A percentile compares a stretch with the other conserved stretches of the same genome.
phyloP scores from a whole-genome alignment of 1,140 invertebrate species.

The Temnothorax nylanderi region DNA sequence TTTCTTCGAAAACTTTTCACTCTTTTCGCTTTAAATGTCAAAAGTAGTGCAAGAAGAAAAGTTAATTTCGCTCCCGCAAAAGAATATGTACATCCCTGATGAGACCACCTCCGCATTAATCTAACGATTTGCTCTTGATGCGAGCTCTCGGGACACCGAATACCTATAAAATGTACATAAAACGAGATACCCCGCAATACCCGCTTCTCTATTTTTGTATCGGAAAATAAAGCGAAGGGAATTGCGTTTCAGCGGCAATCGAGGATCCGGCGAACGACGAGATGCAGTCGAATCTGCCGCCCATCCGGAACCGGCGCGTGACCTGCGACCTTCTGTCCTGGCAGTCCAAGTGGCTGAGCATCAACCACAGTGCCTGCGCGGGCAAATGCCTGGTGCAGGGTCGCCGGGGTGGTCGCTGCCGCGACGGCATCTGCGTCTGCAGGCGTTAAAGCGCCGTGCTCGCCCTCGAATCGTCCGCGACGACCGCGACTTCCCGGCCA shows the following conservation, averaged over 20 bases:
- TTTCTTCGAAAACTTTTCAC: neutral
- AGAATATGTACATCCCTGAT: neutral
- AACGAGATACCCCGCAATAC: neutral
- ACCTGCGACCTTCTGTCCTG: conserved; percentile 77
- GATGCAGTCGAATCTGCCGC: neutral
- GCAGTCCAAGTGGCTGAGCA: conserved; percentile 52
- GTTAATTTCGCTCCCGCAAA: neutral
- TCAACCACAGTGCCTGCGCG: conserved; percentile 75
- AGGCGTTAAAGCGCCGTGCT: neutral
- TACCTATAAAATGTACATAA: neutral
- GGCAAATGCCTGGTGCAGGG: conserved; percentile 68
- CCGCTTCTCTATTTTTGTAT: neutral
- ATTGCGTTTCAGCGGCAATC: neutral
- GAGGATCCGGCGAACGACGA: neutral
- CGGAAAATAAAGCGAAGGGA: neutral
- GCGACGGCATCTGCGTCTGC: conserved; percentile 73
- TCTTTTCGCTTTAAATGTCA: neutral
- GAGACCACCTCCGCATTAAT: neutral
- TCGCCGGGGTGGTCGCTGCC: conserved; percentile 74
- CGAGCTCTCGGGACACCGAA: neutral
- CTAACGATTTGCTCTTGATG: too few species aligned
- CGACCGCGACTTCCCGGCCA: too few species aligned
- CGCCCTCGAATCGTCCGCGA: neutral
- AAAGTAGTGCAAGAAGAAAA: neutral
- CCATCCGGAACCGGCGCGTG: conserved; percentile 27